Conservation (phyloP, 2,113 vertebrate species). For the Antennarius striatus region DNA sequence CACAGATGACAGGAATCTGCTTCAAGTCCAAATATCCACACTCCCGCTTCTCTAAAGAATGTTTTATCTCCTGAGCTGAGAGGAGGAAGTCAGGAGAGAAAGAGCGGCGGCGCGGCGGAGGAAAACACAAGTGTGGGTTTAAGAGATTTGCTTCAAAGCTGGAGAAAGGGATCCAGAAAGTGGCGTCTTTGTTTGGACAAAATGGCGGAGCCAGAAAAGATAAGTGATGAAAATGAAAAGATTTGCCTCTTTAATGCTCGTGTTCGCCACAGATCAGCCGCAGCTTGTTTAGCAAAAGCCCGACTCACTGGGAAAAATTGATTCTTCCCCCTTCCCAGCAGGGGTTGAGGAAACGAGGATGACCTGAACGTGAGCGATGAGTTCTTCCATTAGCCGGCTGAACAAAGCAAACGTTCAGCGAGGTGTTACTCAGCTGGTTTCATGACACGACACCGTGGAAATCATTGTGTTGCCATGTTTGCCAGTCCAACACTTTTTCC, state of each 20-base stretch:
- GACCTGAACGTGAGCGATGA: too few relatives aligned
- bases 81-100: neutral
- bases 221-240: neutral
- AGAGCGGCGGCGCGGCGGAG: neutral
- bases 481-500: constrained; percentile 2
- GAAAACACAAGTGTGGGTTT: constrained; percentile 20
- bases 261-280: neutral
- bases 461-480: constrained; percentile 20
- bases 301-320: neutral
- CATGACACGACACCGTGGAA: neutral
- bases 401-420: too few relatives aligned
- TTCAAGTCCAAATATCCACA: constrained; percentile 11
- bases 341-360: too few relatives aligned
- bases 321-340: too few relatives aligned
- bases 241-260: neutral
- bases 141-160: constrained; percentile 15
- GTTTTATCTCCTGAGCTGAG: constrained; percentile 16
- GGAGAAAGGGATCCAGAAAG: neutral
- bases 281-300: neutral
- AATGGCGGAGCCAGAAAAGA: constrained; percentile 8
- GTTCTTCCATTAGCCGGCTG: too few relatives aligned
- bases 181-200: neutral
- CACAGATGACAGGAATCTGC: too few relatives aligned
- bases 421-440: too few relatives aligned
- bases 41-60: constrained; percentile 17